Base-by-base conservation (phyloP, 2,113 vertebrate species). In the Rousettus leschenaultii region DNA sequence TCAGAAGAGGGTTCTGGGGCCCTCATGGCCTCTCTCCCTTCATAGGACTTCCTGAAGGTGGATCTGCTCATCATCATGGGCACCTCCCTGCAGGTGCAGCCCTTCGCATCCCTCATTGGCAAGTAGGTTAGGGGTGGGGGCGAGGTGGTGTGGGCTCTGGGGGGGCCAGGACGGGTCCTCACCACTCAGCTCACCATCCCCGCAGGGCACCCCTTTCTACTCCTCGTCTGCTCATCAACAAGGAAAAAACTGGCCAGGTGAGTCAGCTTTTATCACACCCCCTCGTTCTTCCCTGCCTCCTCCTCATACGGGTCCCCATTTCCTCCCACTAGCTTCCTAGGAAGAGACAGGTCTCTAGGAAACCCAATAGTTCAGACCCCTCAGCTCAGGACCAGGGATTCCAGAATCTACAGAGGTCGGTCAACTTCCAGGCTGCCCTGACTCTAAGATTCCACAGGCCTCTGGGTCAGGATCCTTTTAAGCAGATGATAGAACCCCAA, bases 11-110 rank as follows among this genome's bases (percentile, higher is more conserved):
- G 40, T 18, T 18, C 16, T 8, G 0, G 24, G 28, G 43, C 30
- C 35, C 91, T 91, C 61, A 22, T 14, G 59, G n/a, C 57, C 1
- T 0, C 26, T 3, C 2, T 21, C 35, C 2, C 7, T 16, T 51
- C 61, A 0, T 88, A 99, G 99, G 99, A 99, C 97, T 99, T 99
- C 94, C 98, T 98, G 35, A 98, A 98, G 2, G 99, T 99, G 40
- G 99, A 99, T 95, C 98, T 99, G n/a, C 99, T 99, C 86, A 98
- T 99, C 92, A 80, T 99, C 97, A 99, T 99, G 99, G 99, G 99
- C 43, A 99, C 99, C 4, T 99, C 99, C 10, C 98, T 99, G 79
- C 99, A 99, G 95, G 99, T 99, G 68, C 99, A 99, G 79, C 99
- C 99, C 18, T 99, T 99, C 53, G 99, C 99, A 0, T 99, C 99